These are phyloP conservation scores for Gavia stellata DNA, from an alignment of 2,113 vertebrate genomes.

Conservation along the genomic window DNA sequence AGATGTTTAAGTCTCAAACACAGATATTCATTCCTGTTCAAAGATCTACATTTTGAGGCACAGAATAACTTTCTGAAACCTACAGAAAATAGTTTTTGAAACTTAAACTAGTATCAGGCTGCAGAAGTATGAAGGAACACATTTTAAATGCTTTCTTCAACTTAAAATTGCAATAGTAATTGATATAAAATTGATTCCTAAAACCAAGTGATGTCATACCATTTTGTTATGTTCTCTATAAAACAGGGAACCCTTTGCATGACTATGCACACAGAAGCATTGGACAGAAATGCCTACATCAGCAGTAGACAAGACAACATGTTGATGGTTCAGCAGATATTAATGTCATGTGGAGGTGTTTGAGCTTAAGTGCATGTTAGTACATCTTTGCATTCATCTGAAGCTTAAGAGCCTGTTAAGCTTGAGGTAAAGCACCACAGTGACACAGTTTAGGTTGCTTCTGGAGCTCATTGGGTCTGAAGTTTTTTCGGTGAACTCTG, in stretches of 20 bases:
- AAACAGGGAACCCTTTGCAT: neutral
- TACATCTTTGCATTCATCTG: neutral
- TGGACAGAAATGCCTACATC: neutral
- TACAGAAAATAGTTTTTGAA: neutral
- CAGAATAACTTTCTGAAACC: neutral
- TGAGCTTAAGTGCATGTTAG: neutral
- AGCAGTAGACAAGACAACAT: neutral
- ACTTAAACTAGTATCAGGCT: neutral
- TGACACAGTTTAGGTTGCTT: neutral
- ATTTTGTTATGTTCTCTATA: neutral
- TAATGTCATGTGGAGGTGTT: accelerated
- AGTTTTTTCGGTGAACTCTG: neutral
- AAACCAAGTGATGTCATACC: neutral
- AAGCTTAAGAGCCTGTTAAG: neutral
- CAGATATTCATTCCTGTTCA: neutral
- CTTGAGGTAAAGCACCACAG: neutral
- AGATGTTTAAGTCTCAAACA: neutral
- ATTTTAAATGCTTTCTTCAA: neutral
- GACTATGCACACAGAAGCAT: neutral
- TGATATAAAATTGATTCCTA: neutral
- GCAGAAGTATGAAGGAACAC: neutral
- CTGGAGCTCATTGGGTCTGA: neutral
- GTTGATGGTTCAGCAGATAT: neutral
- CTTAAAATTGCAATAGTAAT: neutral
- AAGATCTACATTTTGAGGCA: neutral